phyloP scores from a whole-genome alignment of 2,888 invertebrate species.

The Clunio marinus region DNA sequence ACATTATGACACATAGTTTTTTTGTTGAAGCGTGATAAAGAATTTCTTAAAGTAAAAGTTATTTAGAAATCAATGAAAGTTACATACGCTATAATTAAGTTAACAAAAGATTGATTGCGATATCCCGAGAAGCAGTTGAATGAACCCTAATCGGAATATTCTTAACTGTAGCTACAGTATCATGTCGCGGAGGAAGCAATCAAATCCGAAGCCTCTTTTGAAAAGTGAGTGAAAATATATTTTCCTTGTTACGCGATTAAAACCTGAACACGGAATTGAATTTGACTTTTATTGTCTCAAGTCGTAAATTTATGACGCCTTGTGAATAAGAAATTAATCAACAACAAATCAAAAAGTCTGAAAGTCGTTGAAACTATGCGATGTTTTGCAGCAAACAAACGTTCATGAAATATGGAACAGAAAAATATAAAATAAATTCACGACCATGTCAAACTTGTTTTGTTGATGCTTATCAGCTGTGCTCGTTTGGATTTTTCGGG shows the following conservation, averaged over 20 bases:
- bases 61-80: neutral
- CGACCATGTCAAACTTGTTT: conserved; percentile 33
- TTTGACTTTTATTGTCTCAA: too few species aligned
- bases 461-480: conserved; percentile 24
- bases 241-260: too few species aligned
- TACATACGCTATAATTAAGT: neutral
- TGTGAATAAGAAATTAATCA: neutral
- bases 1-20: too few species aligned
- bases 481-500: conserved; percentile 6
- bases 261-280: too few species aligned
- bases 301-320: neutral
- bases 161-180: conserved; percentile 28
- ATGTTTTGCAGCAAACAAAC: neutral
- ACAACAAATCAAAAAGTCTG: neutral
- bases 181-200: conserved; percentile 94
- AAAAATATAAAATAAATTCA: conserved; percentile 7
- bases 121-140: conserved; percentile 17
- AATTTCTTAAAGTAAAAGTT: neutral
- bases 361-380: too few species aligned
- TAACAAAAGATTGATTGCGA: neutral
- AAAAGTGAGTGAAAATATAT: conserved; percentile 83
- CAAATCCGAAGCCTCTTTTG: conserved; percentile 85
- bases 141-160: conserved; percentile 37
- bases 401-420: conserved; percentile 2
- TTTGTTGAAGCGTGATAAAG: too few species aligned